phyloP scores from a whole-genome alignment of 2,888 invertebrate species.

The Stenichneumon culpator region DNA sequence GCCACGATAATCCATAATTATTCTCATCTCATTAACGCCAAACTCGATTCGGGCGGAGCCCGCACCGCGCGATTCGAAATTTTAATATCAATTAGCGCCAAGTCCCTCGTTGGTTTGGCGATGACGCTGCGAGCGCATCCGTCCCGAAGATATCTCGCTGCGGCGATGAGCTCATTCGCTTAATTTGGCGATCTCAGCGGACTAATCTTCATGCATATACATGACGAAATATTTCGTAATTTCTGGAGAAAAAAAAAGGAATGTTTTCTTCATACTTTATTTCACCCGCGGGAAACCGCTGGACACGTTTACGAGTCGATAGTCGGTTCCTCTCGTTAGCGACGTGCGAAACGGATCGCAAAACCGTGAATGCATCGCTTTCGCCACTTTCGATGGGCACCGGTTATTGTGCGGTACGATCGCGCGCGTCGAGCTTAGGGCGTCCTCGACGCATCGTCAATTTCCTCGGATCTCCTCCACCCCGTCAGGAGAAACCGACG shows the following conservation, averaged over 20 bases:
- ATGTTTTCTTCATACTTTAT: neutral
- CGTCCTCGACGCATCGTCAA: slow-evolving; percentile 44
- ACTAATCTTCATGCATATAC: slow-evolving; percentile 17
- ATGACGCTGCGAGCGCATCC: neutral
- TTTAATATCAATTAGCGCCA: slow-evolving; percentile 73
- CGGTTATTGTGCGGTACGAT: slow-evolving; percentile 31
- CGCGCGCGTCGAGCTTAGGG: slow-evolving; percentile 26
- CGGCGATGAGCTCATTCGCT: slow-evolving; percentile 62
- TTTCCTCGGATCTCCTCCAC: slow-evolving; percentile 22
- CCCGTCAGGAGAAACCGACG: slow-evolving; percentile 24
- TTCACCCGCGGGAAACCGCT: neutral
- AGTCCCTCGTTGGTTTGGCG: slow-evolving; percentile 45
- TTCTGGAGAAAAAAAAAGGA: neutral
- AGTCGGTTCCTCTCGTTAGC: slow-evolving; percentile 19
- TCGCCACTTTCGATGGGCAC: slow-evolving; percentile 17
- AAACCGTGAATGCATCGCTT: slow-evolving; percentile 32
- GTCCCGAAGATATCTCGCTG: slow-evolving; percentile 18
- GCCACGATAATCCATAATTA: slow-evolving; percentile 52
- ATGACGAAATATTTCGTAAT: slow-evolving; percentile 8
- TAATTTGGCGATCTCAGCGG: slow-evolving; percentile 42
- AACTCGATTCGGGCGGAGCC: slow-evolving; percentile 46
- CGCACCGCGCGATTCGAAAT: slow-evolving; percentile 68
- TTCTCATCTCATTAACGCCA: slow-evolving; percentile 52
- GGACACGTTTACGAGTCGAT: slow-evolving; percentile 6
- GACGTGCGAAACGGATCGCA: neutral